Conservation (phyloP, 2,888 invertebrate genomes). For the Ectemnius continuus region DNA sequence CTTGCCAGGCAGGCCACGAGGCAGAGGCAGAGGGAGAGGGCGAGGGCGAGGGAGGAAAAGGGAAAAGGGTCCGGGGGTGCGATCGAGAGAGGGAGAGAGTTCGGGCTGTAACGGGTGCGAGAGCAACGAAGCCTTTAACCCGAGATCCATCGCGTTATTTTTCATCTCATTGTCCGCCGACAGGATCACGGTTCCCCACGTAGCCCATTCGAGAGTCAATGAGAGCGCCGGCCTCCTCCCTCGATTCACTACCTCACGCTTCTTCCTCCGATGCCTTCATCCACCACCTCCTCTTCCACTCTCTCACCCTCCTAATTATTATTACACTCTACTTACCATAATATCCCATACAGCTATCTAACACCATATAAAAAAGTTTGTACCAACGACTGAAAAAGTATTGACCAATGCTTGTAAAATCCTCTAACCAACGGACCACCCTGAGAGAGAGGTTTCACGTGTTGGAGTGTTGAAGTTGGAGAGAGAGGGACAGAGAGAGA, state of each 20-base stretch:
- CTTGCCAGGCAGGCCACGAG: conserved; percentile 14
- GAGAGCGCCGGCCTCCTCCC: conserved; percentile 40
- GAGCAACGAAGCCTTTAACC: conserved; percentile 57
- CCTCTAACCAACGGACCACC: too few species aligned
- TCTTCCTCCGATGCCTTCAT: conserved; percentile 8
- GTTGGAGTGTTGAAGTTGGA: too few species aligned
- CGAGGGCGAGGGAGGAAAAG: not conserved
- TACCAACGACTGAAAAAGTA: too few species aligned
- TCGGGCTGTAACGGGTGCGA: conserved; percentile 29
- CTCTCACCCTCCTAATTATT: not conserved
- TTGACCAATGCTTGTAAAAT: too few species aligned
- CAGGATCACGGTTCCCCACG: conserved; percentile 61
- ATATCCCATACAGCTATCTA: too few species aligned
- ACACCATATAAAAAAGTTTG: too few species aligned
- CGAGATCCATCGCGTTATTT: conserved; percentile 63
- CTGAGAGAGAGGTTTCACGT: too few species aligned
- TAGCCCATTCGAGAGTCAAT: conserved; percentile 35
- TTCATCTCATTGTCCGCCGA: conserved; percentile 68
- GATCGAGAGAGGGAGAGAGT: conserved; percentile 25
- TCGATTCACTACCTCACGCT: conserved; percentile 5
- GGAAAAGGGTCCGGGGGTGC: conserved; percentile 22
- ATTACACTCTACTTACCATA: too few species aligned
- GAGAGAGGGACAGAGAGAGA: too few species aligned
- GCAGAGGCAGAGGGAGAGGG: not conserved
- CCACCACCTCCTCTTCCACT: not conserved